These are phyloP conservation scores for Nyctereutes procyonoides DNA, from an alignment of 2,113 vertebrate species.

Conservation along the genomic window DNA sequence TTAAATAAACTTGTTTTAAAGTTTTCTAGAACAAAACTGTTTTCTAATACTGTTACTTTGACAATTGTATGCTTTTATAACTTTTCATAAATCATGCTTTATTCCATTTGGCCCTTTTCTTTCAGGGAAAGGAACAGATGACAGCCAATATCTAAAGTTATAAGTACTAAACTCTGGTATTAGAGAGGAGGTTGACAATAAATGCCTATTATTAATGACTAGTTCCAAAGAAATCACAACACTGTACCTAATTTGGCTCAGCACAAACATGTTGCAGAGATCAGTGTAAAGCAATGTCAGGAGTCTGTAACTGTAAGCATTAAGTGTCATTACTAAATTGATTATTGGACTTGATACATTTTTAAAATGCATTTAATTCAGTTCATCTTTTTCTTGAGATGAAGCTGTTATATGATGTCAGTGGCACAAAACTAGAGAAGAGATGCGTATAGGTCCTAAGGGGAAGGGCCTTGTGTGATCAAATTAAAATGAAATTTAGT, in stretches of 20 bases:
- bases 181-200: neutral
- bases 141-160: neutral
- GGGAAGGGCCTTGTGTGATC: neutral
- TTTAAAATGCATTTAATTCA: neutral
- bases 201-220: neutral
- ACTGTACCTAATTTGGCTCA: neutral
- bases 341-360: conserved; percentile 14
- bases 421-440: neutral
- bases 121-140: neutral
- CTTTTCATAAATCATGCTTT: neutral
- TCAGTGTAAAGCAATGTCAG: neutral
- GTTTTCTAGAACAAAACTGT: neutral
- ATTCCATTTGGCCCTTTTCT: neutral
- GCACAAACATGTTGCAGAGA: neutral
- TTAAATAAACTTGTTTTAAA: conserved; percentile 47
- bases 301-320: neutral
- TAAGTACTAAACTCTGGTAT: neutral
- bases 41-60: conserved; percentile 38
- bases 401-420: neutral
- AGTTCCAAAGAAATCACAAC: conserved; percentile 7
- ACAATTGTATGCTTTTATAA: neutral
- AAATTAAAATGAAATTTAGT: conserved; percentile 44
- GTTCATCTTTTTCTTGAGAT: conserved; percentile 11
- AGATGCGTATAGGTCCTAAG: neutral
- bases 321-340: neutral